These are phyloP conservation scores for Holacanthus passer DNA, from an alignment of 2,113 vertebrate genomes.

Conservation along the genomic window DNA sequence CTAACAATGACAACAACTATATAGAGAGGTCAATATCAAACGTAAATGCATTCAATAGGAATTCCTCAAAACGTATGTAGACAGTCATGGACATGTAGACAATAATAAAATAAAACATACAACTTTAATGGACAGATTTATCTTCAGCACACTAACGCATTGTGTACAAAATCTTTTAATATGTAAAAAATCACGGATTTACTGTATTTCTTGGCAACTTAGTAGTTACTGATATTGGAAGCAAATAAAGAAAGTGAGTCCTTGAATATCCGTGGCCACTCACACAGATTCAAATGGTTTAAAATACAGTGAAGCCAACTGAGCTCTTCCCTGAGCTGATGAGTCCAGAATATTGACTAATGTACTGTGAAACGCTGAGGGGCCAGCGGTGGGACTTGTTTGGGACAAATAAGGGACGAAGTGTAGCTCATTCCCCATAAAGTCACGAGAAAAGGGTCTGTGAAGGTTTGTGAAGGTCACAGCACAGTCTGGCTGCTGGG, in stretches of 20 bases:
- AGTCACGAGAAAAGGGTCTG: constrained; percentile 46
- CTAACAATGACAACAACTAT: background rate
- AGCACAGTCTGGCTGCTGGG: constrained; percentile 50
- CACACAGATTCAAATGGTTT: background rate
- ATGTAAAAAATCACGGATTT: background rate
- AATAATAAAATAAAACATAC: no score
- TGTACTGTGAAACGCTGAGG: constrained; percentile 36
- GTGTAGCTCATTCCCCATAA: constrained; percentile 61
- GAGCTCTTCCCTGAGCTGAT: constrained; percentile 17
- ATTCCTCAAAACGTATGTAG: no score
- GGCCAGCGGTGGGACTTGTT: constrained; percentile 31
- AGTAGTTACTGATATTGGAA: background rate
- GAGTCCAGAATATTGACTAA: constrained; percentile 47
- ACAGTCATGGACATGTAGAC: no score
- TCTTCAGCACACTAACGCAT: background rate
- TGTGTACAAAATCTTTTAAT: background rate
- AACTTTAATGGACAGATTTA: background rate
- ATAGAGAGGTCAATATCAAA: background rate
- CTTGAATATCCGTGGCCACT: background rate
- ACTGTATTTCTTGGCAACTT: background rate
- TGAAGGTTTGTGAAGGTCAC: constrained; percentile 74
- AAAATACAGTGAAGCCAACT: constrained; percentile 18
- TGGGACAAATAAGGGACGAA: constrained; percentile 52
- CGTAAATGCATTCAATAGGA: background rate
- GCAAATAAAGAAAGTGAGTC: background rate